phyloP scores from a whole-genome alignment of 30 jellyfish, hydroid and myxozoan genomes.

The Phacellophora camtschatica region DNA sequence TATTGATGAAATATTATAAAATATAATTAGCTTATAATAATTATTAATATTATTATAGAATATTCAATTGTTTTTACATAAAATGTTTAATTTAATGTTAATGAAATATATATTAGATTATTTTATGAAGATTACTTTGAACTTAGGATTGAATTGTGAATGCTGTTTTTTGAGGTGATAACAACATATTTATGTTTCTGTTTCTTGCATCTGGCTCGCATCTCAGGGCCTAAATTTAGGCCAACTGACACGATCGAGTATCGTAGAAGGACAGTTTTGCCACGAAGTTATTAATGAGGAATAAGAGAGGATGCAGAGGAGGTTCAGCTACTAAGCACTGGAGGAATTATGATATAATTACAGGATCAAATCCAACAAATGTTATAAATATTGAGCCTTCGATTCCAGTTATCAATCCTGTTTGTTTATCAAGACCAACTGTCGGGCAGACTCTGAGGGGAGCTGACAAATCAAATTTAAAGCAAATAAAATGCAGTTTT shows the following conservation, averaged over 20 bases:
- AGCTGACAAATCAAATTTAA: background rate
- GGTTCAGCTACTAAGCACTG: conserved; percentile 3
- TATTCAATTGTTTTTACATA: no score
- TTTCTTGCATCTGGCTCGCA: no score
- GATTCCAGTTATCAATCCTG: conserved; percentile 8
- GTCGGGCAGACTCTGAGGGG: background rate
- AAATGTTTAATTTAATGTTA: no score
- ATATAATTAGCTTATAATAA: no score
- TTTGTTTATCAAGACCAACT: background rate
- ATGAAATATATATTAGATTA: no score
- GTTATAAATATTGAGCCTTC: background rate
- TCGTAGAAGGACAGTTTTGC: background rate
- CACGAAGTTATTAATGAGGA: conserved; percentile 30
- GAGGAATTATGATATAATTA: conserved; percentile 4
- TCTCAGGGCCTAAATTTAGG: conserved; percentile 14
- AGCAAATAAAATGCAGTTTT: background rate
- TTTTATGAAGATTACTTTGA: no score
- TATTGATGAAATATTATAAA: no score
- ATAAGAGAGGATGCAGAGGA: conserved; percentile 39
- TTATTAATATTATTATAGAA: no score
- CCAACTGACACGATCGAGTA: conserved; percentile 26
- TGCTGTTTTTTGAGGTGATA: no score
- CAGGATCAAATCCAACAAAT: background rate
- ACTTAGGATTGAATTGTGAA: no score
- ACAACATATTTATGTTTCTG: no score